Evolutionary conservation across 2,888 invertebrate genomes (phyloP), one percentile per base, ranked within the genome.

Genomic region (Agrochola lota): DNA sequence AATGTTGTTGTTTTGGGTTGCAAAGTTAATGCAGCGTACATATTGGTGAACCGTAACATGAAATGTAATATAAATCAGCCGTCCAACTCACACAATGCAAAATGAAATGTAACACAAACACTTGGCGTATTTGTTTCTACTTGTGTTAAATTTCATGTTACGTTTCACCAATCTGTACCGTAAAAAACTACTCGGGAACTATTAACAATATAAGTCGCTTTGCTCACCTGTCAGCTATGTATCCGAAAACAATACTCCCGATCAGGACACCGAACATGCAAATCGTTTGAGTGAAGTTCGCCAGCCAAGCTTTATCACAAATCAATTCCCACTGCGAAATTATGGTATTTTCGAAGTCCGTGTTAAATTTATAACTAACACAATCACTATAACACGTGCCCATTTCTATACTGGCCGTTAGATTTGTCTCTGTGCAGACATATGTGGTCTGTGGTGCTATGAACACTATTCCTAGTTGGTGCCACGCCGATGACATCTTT

Each of bases 251-350:
- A 83, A 98, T 95, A 89, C 97, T 98, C 35, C 98, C 98, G 71
- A 97, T 90, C 80, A 98, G 94, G 66, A 98, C 97, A 57, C 98
- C 98, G 70, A 97, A 94, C 98, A 98, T 98, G 57, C 97, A 97
- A 69, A 98, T 93, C 17, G 97, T 97, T 91, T 98, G 98, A 0
- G 97, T 97, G 35, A 98, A 93, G 88, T 97, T 97, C 0, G 97
- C 97, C 87, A 98, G 92, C 92, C 97, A 97, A 1, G 95, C 94
- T 60, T 96, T 96, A 1, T 97, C 96, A 91, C 98, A 98, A 0
- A 98, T 97, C 80, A 98, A 94, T 88, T 97, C 97, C 97, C 98
- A 98, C 96, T 98, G 97, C 0, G 97, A 97, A 69, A 97, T 96
- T 23, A 98, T 98, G 0, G 98, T 98, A 87, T 97, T 97, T 5